Conservation (phyloP, 2,888 invertebrate species). For the Strigamia crassipes region DNA sequence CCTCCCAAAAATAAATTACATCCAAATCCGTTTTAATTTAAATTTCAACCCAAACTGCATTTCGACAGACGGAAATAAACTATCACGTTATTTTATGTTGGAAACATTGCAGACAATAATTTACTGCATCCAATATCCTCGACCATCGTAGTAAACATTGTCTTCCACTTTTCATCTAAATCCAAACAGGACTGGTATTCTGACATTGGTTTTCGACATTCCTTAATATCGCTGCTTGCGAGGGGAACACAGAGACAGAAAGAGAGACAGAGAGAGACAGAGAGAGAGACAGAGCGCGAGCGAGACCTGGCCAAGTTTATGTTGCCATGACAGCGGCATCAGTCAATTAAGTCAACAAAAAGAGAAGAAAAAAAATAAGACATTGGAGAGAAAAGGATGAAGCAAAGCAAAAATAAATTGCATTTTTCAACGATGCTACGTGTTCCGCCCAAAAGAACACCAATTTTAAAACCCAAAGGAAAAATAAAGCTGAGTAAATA, state of each 20-base stretch:
- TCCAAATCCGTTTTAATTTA: not conserved
- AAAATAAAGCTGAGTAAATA: conserved; percentile 29
- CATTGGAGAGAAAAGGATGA: not conserved
- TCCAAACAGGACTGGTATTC: conserved; percentile 3
- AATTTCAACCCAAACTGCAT: not conserved
- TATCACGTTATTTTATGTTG: not conserved
- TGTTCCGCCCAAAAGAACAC: conserved; percentile 12
- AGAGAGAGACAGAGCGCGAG: not conserved
- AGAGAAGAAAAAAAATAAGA: not conserved
- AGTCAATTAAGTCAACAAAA: conserved; percentile 42
- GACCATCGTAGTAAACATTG: not conserved
- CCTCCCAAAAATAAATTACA: not conserved
- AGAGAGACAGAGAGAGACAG: no score
- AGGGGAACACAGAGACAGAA: not conserved
- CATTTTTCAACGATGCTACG: conserved; percentile 20
- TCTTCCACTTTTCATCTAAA: conserved; percentile 16
- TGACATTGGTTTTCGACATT: conserved; percentile 36
- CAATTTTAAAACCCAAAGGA: conserved; percentile 15
- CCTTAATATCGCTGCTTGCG: not conserved
- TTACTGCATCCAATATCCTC: not conserved
- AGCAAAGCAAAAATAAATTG: conserved; percentile 30
- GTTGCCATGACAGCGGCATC: conserved; percentile 35
- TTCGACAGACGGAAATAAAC: not conserved
- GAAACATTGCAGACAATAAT: not conserved
- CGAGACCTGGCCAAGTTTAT: not conserved